phyloP scores from a whole-genome alignment of 2,888 invertebrate species.

The Ctenicera cuprea region DNA sequence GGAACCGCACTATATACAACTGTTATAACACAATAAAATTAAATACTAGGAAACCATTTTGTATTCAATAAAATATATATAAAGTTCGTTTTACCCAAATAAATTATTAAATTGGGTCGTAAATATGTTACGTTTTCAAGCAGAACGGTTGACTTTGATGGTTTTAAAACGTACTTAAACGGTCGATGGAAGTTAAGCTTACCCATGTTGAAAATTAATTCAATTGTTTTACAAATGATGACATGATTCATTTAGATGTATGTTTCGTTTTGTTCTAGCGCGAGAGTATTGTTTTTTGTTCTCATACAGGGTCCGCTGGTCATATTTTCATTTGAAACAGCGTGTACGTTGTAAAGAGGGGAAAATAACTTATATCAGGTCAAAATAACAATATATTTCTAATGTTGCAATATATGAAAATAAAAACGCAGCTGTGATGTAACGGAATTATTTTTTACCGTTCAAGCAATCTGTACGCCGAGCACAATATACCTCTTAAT shows the following conservation, averaged over 20 bases:
- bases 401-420: slow-evolving; percentile 31
- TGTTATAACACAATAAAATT: slow-evolving; percentile 68
- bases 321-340: slow-evolving; percentile 20
- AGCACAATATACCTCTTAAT: slow-evolving; percentile 18
- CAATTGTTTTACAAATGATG: slow-evolving; percentile 72
- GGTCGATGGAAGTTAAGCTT: slow-evolving; percentile 67
- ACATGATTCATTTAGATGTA: slow-evolving; percentile 69
- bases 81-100: slow-evolving; percentile 60
- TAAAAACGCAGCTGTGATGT: slow-evolving; percentile 41
- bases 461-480: slow-evolving; percentile 21
- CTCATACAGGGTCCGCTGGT: slow-evolving; percentile 20
- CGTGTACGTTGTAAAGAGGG: background rate
- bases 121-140: slow-evolving; percentile 64
- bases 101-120: slow-evolving; percentile 67
- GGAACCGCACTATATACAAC: slow-evolving; percentile 60
- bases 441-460: slow-evolving; percentile 40
- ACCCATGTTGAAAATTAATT: slow-evolving; percentile 73
- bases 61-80: slow-evolving; percentile 64
- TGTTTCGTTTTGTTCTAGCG: slow-evolving; percentile 45
- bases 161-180: slow-evolving; percentile 66
- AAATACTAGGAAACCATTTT: slow-evolving; percentile 63
- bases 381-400: slow-evolving; percentile 20
- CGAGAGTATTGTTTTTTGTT: slow-evolving; percentile 34
- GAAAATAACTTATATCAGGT: slow-evolving; percentile 16
- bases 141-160: slow-evolving; percentile 60